Evolutionary conservation across 2,797 vertebrate genomes (phyloP).

Genomic region (Gouania willdenowi): DNA sequence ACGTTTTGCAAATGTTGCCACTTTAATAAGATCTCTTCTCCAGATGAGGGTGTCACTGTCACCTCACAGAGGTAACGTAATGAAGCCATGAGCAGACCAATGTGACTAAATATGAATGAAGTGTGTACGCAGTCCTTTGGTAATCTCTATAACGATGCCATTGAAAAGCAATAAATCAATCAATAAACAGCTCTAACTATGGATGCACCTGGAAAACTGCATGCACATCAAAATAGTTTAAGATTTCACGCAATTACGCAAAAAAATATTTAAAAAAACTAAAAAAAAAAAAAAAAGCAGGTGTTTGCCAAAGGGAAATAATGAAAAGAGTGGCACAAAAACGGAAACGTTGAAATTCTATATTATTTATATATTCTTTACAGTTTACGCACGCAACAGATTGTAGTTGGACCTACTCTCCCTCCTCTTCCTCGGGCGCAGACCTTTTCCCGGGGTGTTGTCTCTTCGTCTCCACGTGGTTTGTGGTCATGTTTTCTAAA

Average conservation of each 20-base stretch:
- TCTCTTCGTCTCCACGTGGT: slow-evolving; percentile 78
- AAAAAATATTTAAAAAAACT: too few relatives aligned
- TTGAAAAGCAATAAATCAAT: too few relatives aligned
- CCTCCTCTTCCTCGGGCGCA: slow-evolving; percentile 66
- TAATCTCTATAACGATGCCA: too few relatives aligned
- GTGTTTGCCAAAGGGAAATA: slow-evolving; percentile 18
- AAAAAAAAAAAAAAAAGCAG: too few relatives aligned
- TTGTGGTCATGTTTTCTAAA: slow-evolving; percentile 75
- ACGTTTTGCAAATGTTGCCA: slow-evolving; percentile 14
- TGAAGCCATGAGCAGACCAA: slow-evolving; percentile 14
- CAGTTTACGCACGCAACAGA: slow-evolving; percentile 34
- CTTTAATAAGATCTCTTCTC: slow-evolving; percentile 8
- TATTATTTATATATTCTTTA: slow-evolving; percentile 48
- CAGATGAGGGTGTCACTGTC: slow-evolving; percentile 14
- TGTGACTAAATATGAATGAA: too few relatives aligned
- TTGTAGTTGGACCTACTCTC: slow-evolving; percentile 49
- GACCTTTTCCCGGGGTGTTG: slow-evolving; percentile 87
- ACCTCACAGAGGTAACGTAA: slow-evolving; percentile 63
- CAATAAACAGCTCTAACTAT: not conserved
- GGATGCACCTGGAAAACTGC: slow-evolving; percentile 5
- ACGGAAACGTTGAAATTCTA: slow-evolving; percentile 22
- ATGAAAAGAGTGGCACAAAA: slow-evolving; percentile 32
- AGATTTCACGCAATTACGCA: slow-evolving; percentile 41
- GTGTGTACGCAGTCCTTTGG: too few relatives aligned
- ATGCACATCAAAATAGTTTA: slow-evolving; percentile 22